Evolutionary conservation across 2,888 invertebrate genomes (phyloP).

Genomic region (Ennomos quercinarius): DNA sequence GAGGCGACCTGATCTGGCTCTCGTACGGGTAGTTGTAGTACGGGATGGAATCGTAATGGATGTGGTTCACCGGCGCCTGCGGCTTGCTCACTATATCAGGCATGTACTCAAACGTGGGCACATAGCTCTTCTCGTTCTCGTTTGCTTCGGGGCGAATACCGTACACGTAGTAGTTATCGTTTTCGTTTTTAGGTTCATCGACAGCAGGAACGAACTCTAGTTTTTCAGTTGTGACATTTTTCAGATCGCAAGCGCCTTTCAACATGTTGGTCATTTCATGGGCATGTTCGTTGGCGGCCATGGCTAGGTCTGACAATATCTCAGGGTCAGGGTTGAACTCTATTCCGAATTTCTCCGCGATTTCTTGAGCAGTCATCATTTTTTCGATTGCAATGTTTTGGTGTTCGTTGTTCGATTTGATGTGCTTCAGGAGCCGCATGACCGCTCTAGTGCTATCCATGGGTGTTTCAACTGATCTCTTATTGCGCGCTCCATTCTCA

Average conservation of each 20-base stretch:
- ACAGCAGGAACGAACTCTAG: constrained; percentile 45
- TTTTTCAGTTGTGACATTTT: constrained; percentile 51
- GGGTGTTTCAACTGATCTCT: constrained; percentile 68
- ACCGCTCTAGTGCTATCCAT: constrained; percentile 72
- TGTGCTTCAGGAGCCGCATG: constrained; percentile 71
- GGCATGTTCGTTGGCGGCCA: constrained; percentile 70
- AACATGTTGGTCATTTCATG: constrained; percentile 67
- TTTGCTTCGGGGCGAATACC: constrained; percentile 45
- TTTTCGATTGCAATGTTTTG: constrained; percentile 81
- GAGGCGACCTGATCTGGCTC: constrained; percentile 59
- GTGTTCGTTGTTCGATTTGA: constrained; percentile 75
- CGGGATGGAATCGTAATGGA: constrained; percentile 42
- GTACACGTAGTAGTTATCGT: constrained; percentile 52
- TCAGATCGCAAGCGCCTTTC: constrained; percentile 58
- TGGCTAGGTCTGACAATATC: constrained; percentile 68
- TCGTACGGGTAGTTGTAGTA: constrained; percentile 58
- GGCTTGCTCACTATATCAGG: constrained; percentile 36
- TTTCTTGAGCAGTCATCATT: constrained; percentile 81
- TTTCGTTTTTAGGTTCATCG: constrained; percentile 38
- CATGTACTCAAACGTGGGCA: constrained; percentile 38
- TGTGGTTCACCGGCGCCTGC: constrained; percentile 42
- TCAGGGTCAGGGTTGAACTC: constrained; percentile 74
- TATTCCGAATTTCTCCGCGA: constrained; percentile 76
- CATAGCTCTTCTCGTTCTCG: constrained; percentile 31
- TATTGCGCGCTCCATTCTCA: constrained; percentile 58